Percentiles rank a stretch among this genome's conserved stretches.
phyloP scores from a whole-genome alignment of 2,797 vertebrate genomes.

The Anomalospiza imberbis region DNA sequence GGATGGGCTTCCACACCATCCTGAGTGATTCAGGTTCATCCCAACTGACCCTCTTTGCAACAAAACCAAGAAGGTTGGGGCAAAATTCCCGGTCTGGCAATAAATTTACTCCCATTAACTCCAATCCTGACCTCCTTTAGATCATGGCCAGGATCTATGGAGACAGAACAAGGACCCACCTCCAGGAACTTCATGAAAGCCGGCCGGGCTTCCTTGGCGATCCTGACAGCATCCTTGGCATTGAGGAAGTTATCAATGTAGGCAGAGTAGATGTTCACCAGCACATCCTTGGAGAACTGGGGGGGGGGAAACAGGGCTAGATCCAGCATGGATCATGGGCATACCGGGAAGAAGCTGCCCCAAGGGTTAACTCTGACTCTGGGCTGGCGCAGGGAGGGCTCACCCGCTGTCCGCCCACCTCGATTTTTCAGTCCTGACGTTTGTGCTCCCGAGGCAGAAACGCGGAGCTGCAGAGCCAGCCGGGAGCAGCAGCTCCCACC shows the following conservation, averaged over 20 bases:
- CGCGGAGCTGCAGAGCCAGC: not conserved
- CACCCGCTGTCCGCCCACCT: not conserved
- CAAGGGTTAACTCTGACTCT: slow-evolving; percentile 46
- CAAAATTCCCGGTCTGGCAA: not conserved
- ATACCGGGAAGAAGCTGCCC: not conserved
- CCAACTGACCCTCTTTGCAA: not conserved
- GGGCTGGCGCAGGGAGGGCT: not conserved
- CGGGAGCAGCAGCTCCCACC: not conserved
- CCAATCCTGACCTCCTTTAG: not conserved
- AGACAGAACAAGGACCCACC: slow-evolving; percentile 71
- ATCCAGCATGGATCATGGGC: not conserved
- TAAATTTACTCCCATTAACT: not conserved
- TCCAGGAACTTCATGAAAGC: slow-evolving; percentile 98
- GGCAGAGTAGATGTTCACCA: slow-evolving; percentile 94
- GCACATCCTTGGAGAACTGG: slow-evolving; percentile 95
- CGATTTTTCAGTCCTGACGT: slow-evolving; percentile 27
- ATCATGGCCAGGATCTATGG: not conserved
- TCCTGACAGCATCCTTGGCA: slow-evolving; percentile 93
- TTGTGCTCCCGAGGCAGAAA: not conserved
- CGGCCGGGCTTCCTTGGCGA: slow-evolving; percentile 93
- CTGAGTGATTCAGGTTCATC: rapidly evolving
- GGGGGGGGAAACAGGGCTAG: not conserved
- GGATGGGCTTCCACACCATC: not conserved
- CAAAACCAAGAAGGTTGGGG: not conserved
- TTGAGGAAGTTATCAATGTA: slow-evolving; percentile 99